Percentiles rank a stretch among this genome's conserved stretches.
These are phyloP conservation scores for Agrotis segetum DNA, from an alignment of 2,888 invertebrate genomes.

Conservation along the genomic window DNA sequence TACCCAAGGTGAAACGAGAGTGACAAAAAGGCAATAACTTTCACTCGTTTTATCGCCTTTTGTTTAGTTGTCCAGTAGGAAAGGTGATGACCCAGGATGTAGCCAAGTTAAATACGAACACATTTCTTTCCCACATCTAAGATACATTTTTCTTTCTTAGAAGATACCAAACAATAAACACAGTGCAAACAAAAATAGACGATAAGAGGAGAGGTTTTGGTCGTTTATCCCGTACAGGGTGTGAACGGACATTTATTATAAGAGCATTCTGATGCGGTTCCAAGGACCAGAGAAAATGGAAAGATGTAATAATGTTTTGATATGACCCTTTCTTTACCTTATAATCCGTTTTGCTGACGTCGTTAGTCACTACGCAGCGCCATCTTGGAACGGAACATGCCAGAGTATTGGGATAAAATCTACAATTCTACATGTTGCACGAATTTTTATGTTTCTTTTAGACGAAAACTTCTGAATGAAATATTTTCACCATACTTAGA, in stretches of 20 bases:
- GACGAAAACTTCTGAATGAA: too few relatives aligned
- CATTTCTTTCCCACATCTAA: not conserved
- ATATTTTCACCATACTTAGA: not conserved
- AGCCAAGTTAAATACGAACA: not conserved
- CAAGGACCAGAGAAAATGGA: constrained; percentile 27
- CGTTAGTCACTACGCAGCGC: constrained; percentile 48
- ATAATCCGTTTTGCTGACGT: constrained; percentile 44
- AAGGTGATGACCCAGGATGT: too few relatives aligned
- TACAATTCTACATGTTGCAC: too few relatives aligned
- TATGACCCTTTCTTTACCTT: constrained; percentile 46
- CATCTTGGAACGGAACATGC: constrained; percentile 50
- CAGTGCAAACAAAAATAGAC: not conserved
- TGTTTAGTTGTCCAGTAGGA: too few relatives aligned
- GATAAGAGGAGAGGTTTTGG: not conserved
- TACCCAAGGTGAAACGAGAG: too few relatives aligned
- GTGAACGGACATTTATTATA: not conserved
- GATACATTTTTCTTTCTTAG: not conserved
- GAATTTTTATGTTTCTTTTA: too few relatives aligned
- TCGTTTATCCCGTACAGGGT: not conserved
- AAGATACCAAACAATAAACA: not conserved
- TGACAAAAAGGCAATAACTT: too few relatives aligned
- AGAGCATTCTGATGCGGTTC: constrained; percentile 8
- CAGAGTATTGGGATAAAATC: too few relatives aligned
- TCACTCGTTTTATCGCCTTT: too few relatives aligned
- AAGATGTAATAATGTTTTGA: constrained; percentile 62